These are phyloP conservation scores for Halcyon malimbica DNA, from an alignment of 2,113 vertebrate genomes.

Conservation along the genomic window DNA sequence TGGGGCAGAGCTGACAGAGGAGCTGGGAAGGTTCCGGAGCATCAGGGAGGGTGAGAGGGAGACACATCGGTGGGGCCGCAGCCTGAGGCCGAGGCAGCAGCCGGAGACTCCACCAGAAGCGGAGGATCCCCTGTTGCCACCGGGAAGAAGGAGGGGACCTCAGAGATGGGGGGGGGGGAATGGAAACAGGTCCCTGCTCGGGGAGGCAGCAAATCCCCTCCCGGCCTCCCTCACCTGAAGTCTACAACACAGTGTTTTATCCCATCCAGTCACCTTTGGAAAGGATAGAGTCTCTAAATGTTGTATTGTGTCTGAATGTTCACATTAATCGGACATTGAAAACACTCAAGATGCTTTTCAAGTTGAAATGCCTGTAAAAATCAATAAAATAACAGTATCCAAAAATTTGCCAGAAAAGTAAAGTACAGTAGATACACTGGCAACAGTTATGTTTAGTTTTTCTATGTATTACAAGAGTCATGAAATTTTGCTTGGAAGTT, in stretches of 20 bases:
- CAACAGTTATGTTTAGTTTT: not conserved
- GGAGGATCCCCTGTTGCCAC: too few species aligned
- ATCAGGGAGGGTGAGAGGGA: too few species aligned
- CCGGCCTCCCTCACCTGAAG: not conserved
- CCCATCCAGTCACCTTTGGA: not conserved
- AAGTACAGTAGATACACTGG: not conserved
- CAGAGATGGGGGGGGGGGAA: too few species aligned
- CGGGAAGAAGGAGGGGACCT: too few species aligned
- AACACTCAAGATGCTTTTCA: not conserved
- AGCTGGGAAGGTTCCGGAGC: too few species aligned
- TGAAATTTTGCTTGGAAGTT: not conserved
- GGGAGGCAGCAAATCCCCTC: too few species aligned
- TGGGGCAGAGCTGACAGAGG: too few species aligned
- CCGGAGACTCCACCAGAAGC: too few species aligned
- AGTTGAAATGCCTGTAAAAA: not conserved
- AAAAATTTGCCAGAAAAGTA: not conserved
- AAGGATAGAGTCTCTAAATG: not conserved
- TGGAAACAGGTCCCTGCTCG: too few species aligned
- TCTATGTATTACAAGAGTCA: not conserved
- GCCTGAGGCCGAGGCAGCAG: too few species aligned
- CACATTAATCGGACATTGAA: not conserved
- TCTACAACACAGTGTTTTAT: not conserved
- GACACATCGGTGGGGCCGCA: too few species aligned
- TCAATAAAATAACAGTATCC: not conserved
- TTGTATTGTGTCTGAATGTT: not conserved